A percentile compares a stretch with the other conserved stretches of the same genome.
Conservation (phyloP, 2,797 vertebrate genomes). For the Tenualosa ilisha region DNA sequence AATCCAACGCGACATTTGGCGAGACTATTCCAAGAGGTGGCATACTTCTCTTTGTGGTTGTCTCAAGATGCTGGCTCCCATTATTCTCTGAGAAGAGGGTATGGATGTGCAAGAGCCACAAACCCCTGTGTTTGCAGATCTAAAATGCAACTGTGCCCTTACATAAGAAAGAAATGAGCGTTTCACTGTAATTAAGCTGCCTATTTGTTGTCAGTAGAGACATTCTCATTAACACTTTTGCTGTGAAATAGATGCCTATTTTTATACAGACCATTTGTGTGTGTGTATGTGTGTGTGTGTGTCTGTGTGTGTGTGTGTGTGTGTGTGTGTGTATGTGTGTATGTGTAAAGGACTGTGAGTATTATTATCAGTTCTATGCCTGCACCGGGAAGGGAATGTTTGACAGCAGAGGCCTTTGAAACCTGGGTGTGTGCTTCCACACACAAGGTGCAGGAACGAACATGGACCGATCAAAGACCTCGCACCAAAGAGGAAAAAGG, state of each 20-base stretch:
- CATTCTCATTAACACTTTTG: background rate
- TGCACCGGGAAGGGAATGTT: background rate
- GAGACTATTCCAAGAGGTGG: background rate
- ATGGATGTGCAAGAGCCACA: background rate
- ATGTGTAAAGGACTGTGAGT: background rate
- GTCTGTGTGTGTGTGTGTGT: background rate
- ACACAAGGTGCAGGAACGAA: background rate
- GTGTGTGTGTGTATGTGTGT: no score
- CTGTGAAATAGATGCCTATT: no score
- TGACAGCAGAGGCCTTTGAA: slow-evolving; percentile 13
- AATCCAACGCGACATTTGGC: slow-evolving; percentile 2
- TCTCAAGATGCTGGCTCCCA: background rate
- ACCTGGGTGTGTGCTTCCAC: slow-evolving; percentile 12
- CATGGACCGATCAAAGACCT: background rate
- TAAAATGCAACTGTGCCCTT: background rate
- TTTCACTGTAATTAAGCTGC: background rate
- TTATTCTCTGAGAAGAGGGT: slow-evolving; percentile 2
- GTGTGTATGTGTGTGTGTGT: background rate
- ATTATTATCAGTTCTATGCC: background rate
- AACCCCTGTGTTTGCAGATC: background rate
- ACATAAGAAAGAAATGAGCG: background rate
- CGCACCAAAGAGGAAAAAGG: background rate
- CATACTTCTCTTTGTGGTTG: background rate
- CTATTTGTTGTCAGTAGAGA: background rate
- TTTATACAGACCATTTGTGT: no score